Base-by-base conservation (phyloP, 53 echinoderm and acorn worm genomes). In the Echinometra lucunter region DNA sequence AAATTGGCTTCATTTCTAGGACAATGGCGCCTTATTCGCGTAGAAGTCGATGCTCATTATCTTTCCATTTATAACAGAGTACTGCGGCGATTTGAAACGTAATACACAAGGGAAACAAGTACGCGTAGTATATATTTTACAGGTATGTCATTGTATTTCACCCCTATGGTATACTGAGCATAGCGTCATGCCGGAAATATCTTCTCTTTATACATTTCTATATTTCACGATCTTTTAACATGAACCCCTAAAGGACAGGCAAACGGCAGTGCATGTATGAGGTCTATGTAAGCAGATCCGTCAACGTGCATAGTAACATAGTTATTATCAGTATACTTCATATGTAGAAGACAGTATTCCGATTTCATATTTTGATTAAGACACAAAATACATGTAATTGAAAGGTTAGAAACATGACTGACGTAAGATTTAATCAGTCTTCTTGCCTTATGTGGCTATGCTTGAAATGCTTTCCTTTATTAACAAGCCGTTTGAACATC, bases 11-110 rank as follows among this genome's bases (percentile, higher is more conserved):
- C 66, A 58, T 40, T 57, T 60, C 90, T 34, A 11, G 90, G 90
- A 90, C 90, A 90, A 90, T 58, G 90, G 58, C 63, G 63, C 60
- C 63, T 60, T 58, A 90, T 90, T 90, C 90, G 42, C 55, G n/a
- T 44, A 32, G 53, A 34, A 49, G 49, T 16, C 28, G 30, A 56
- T 28, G 88, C 53, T 56, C 15, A 88, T 49, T 88, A 56, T 88
- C 49, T 88, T 88, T 56, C 49, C 56, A 88, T 88, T 56, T 78
- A 78, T 78, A 40, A 78, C 19, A 42, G 42, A 78, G 78, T 21
- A 11, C 2, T 6, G 38, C 78, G 42, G 78, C 42, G 38, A 78
- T 78, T 78, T 78, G 78, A 78, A 78, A 78, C 78, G 6, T 42
- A 34, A 69, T 69, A 69, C 11, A 78, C 7, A 78, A 78, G 78